Percentiles rank a stretch among this genome's conserved stretches.
These are phyloP conservation scores for Portevinia maculata DNA, from an alignment of 2,888 invertebrate genomes.

Conservation along the genomic window DNA sequence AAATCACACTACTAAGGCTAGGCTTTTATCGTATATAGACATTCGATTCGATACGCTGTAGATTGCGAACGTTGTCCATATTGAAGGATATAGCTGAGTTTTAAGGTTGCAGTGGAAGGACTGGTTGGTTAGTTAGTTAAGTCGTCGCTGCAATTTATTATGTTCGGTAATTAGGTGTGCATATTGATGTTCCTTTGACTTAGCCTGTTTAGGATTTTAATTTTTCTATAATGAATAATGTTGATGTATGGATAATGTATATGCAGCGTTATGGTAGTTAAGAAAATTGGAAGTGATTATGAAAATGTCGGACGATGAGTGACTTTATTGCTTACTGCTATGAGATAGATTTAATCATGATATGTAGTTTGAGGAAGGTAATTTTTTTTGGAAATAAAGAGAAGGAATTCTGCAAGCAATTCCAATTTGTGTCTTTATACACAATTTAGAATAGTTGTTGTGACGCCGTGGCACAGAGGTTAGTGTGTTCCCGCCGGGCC, in stretches of 20 bases:
- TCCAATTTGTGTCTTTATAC: too few relatives aligned
- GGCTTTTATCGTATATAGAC: conserved; percentile 68
- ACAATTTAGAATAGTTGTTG: too few relatives aligned
- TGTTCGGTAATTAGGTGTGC: conserved; percentile 73
- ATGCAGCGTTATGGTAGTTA: conserved; percentile 67
- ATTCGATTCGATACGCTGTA: conserved; percentile 63
- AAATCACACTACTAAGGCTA: conserved; percentile 71
- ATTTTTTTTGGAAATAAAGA: too few relatives aligned
- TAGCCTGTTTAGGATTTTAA: conserved; percentile 20
- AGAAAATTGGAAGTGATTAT: conserved; percentile 76
- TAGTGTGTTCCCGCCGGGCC: too few relatives aligned
- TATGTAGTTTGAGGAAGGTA: conserved; percentile 16
- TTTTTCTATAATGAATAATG: too few relatives aligned
- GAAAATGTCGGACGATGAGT: conserved; percentile 73
- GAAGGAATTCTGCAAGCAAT: too few relatives aligned
- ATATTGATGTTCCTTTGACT: conserved; percentile 53
- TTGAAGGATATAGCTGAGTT: conserved; percentile 41
- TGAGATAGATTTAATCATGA: conserved; percentile 49
- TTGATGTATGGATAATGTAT: conserved; percentile 33
- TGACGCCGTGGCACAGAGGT: too few relatives aligned
- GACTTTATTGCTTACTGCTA: conserved; percentile 71
- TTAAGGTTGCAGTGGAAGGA: not conserved
- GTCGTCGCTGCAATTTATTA: conserved; percentile 73
- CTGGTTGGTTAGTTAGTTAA: conserved; percentile 64
- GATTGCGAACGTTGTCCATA: conserved; percentile 29